Evolutionary conservation across 2,797 vertebrate genomes (phyloP), one percentile per base, ranked within the genome.

Genomic region (Acipenser transmontanus): DNA sequence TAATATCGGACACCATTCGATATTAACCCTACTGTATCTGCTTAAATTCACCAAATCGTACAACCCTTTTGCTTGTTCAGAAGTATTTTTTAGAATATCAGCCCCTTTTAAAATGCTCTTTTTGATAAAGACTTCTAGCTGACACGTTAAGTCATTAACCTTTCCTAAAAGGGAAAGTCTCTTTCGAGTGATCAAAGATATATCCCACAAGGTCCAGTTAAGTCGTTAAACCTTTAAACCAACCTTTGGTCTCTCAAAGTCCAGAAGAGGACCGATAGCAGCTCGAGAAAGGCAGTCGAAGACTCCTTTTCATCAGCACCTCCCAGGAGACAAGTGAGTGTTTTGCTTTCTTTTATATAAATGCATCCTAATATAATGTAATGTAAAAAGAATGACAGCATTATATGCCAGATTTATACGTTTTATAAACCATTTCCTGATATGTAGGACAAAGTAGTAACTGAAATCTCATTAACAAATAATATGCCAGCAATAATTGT

Each of bases 241-340:
- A 86, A 96, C 91, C 95, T 95, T 95, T 92, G 93, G 74, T 79
- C 90, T 76, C 80, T 84, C 91, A 93, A 95, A 95, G 93, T 95
- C 85, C 91, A 63, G 57, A 71, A 74, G 56, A 66, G 7, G 84
- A 87, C 80, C 84, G 84, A 83, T 76, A 82, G 82, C 75, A 76
- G 59, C 68, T 59, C 56, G 67, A 56, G 65, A 52, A 62, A 62
- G 71, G 73, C 77, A 82, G 76, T 62, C 70, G 80, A 74, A 34
- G 72, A 73, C 68, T 70, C 78, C 68, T 73, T 77, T 71, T 77
- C 69, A 34, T 68, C 69, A 59, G 66, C 71, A 70, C 78, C 69
- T 12, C 69, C 5, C 66, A 81, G 69, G 72, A 69, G 63, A 81
- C 71, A 76, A 64, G 88, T 91, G 77, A 88, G 89, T 75, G 20